Percentiles rank a stretch among this genome's conserved stretches.
Evolutionary conservation across 2,113 vertebrate genomes (phyloP).

Genomic region (Canis aureus): DNA sequence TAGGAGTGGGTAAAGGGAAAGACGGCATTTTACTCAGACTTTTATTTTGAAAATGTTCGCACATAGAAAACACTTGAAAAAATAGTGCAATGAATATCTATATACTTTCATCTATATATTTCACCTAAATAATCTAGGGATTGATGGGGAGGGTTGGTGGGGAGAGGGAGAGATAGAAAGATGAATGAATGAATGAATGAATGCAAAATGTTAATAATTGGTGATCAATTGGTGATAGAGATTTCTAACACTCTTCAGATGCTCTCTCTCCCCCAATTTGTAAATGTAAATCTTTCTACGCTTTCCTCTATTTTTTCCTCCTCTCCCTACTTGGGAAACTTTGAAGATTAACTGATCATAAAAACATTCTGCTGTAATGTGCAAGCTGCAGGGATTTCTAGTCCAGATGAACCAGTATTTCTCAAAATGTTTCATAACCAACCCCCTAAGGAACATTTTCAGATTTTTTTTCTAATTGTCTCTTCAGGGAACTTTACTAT

Average conservation of each 20-base stretch:
- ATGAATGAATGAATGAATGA: not conserved
- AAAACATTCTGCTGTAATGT: not conserved
- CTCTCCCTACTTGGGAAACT: not conserved
- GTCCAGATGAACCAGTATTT: not conserved
- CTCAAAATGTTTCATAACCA: not conserved
- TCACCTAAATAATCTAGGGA: not conserved
- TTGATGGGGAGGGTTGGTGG: not conserved
- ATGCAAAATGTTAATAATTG: not conserved
- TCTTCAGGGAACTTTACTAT: not conserved
- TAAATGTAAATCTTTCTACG: not conserved
- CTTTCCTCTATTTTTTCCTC: not conserved
- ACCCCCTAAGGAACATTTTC: not conserved
- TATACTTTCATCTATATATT: not conserved
- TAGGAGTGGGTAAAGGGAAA: not conserved
- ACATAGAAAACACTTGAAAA: not conserved
- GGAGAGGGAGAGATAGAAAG: not conserved
- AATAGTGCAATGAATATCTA: not conserved
- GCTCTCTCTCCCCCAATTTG: not conserved
- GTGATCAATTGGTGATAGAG: not conserved
- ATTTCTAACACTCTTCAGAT: not conserved
- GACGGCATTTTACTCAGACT: not conserved
- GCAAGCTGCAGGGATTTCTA: not conserved
- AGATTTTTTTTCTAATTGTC: not conserved
- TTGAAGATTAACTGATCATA: not conserved
- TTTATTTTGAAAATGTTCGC: not conserved